These are phyloP conservation scores for Eristalinus aeneus DNA, from an alignment of 2,888 invertebrate species.

Conservation along the genomic window DNA sequence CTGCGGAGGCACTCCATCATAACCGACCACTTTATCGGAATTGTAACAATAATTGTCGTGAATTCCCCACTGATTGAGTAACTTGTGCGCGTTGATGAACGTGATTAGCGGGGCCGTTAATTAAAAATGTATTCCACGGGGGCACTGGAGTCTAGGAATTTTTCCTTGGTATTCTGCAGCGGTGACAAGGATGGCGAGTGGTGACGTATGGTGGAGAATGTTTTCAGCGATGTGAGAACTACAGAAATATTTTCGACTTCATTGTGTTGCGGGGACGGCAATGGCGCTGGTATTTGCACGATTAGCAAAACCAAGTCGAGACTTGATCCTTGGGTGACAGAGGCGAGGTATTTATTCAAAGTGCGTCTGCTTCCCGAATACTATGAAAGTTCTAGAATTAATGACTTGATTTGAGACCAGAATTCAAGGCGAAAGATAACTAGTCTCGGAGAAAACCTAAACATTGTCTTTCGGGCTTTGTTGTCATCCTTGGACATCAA, in stretches of 20 bases:
- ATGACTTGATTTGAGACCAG: too few relatives aligned
- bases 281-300: too few relatives aligned
- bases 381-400: too few relatives aligned
- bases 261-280: neutral
- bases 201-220: slow-evolving; percentile 23
- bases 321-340: too few relatives aligned
- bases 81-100: slow-evolving; percentile 71
- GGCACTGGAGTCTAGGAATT: slow-evolving; percentile 56
- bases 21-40: slow-evolving; percentile 63
- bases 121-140: slow-evolving; percentile 68
- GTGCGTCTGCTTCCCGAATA: too few relatives aligned
- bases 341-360: too few relatives aligned
- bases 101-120: slow-evolving; percentile 71
- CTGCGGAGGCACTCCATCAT: slow-evolving; percentile 9
- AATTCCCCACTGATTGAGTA: slow-evolving; percentile 72
- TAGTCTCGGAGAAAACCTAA: too few relatives aligned
- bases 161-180: slow-evolving; percentile 37
- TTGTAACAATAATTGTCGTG: slow-evolving; percentile 67
- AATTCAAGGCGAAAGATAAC: too few relatives aligned
- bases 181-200: slow-evolving; percentile 11
- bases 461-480: too few relatives aligned
- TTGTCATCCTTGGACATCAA: too few relatives aligned
- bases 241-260: neutral
- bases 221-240: neutral
- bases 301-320: too few relatives aligned